Conservation (phyloP, 2,888 invertebrate genomes). For the Oscheius myriophilus region DNA sequence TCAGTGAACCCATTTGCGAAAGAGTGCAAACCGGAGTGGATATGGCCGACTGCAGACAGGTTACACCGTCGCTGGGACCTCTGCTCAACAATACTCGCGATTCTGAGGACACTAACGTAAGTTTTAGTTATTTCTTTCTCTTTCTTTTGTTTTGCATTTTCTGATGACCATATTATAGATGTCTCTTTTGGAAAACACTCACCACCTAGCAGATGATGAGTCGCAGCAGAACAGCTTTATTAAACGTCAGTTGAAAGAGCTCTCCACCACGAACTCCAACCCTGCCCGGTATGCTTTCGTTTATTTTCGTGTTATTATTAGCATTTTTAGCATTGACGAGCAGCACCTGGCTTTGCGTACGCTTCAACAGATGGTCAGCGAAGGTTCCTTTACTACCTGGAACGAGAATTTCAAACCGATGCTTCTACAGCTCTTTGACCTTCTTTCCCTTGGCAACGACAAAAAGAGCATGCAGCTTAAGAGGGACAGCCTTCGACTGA, state of each 20-base stretch:
- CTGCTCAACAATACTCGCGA: constrained; percentile 13
- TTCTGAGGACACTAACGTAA: constrained; percentile 7
- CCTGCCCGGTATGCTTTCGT: constrained; percentile 8
- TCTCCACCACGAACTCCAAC: background rate
- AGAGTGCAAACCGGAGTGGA: too few relatives aligned
- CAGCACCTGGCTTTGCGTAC: constrained; percentile 69
- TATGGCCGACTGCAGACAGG: too few relatives aligned
- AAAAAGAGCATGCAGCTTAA: constrained; percentile 7
- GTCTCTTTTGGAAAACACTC: constrained; percentile 15
- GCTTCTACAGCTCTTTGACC: constrained; percentile 74
- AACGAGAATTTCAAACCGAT: constrained; percentile 76
- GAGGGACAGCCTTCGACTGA: constrained; percentile 18
- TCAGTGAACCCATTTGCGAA: too few relatives aligned
- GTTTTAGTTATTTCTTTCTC: background rate
- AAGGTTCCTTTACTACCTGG: constrained; percentile 73
- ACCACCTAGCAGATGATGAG: constrained; percentile 10
- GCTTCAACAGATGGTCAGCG: constrained; percentile 73
- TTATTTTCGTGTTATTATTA: background rate
- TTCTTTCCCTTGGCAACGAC: background rate
- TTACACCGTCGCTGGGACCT: constrained; percentile 12
- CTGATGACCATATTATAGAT: too few relatives aligned
- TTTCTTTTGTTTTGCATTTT: too few relatives aligned
- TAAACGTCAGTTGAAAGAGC: constrained; percentile 20
- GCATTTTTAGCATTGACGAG: constrained; percentile 25
- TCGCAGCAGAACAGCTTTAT: constrained; percentile 27